Conservation (phyloP, 2,888 invertebrate genomes). For the Mongoloraphidia duomilia region DNA sequence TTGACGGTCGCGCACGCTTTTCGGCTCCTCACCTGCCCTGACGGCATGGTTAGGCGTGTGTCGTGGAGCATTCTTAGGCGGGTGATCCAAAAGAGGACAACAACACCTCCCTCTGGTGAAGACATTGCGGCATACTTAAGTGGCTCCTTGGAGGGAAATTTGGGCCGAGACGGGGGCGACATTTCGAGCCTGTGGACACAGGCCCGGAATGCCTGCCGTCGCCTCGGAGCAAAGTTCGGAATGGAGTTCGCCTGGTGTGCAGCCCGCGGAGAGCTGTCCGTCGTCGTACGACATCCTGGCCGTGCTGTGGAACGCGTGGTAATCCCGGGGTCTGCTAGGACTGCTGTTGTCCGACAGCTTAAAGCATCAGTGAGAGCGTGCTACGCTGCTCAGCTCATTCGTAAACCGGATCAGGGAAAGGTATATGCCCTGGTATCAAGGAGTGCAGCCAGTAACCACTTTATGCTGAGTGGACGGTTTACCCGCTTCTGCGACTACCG, state of each 20-base stretch:
- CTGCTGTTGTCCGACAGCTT: slow-evolving; percentile 1
- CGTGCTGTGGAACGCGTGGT: slow-evolving; percentile 10
- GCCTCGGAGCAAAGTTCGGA: slow-evolving; percentile 5
- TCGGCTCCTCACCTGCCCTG: slow-evolving; percentile 18
- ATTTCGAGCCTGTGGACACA: slow-evolving; percentile 12
- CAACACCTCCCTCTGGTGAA: slow-evolving; percentile 2
- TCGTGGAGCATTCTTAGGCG: slow-evolving; percentile 14
- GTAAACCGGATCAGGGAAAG: slow-evolving; percentile 20
- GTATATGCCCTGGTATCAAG: slow-evolving; percentile 12
- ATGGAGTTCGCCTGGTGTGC: slow-evolving; percentile 15
- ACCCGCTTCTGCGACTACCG: slow-evolving; percentile 26
- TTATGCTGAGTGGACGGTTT: slow-evolving; percentile 15
- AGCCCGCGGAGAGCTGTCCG: slow-evolving; percentile 5
- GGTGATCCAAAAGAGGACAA: slow-evolving; percentile 12
- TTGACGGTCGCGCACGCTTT: slow-evolving; percentile 19
- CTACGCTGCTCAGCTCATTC: neutral
- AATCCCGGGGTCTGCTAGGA: slow-evolving; percentile 8
- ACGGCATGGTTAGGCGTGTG: slow-evolving; percentile 12
- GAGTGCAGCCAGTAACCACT: slow-evolving; percentile 18
- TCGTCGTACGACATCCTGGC: slow-evolving; percentile 3
- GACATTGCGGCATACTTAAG: slow-evolving; percentile 18
- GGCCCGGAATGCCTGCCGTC: slow-evolving; percentile 13
- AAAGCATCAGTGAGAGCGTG: neutral
- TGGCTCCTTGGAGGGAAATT: slow-evolving; percentile 14
- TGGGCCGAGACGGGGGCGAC: slow-evolving; percentile 11